A percentile compares a stretch with the other conserved stretches of the same genome.
Conservation (phyloP, 2,797 vertebrate genomes). For the Jordanella pulchra region DNA sequence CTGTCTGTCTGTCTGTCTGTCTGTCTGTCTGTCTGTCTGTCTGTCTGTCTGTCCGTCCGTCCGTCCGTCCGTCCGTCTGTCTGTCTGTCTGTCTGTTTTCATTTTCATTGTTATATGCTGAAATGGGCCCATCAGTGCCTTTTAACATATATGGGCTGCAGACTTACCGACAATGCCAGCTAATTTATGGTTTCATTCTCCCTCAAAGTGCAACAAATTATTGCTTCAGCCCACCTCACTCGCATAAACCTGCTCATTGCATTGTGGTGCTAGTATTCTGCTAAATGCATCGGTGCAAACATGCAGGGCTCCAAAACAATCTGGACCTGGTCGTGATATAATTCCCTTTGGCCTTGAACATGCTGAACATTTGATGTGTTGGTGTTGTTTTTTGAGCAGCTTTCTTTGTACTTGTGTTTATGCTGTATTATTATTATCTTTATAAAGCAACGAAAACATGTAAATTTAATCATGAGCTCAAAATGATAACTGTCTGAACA, state of each 20-base stretch:
- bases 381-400: neutral
- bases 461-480: neutral
- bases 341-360: neutral
- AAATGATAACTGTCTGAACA: neutral
- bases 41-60: slow-evolving; percentile 28
- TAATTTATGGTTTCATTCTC: slow-evolving; percentile 48
- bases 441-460: neutral
- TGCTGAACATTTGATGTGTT: neutral
- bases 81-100: neutral
- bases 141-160: slow-evolving; percentile 20
- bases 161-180: slow-evolving; percentile 29
- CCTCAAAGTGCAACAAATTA: slow-evolving; percentile 38
- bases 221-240: slow-evolving; percentile 13
- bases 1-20: slow-evolving; percentile 5
- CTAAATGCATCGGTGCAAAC: neutral
- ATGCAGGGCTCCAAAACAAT: neutral
- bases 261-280: slow-evolving; percentile 5
- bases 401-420: neutral
- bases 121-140: slow-evolving; percentile 27
- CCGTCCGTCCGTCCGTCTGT: slow-evolving; percentile 28
- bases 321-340: neutral
- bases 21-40: slow-evolving; percentile 29
- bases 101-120: slow-evolving; percentile 14
- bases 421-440: neutral
- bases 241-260: slow-evolving; percentile 22